Evolutionary conservation across 2,797 vertebrate genomes (phyloP), one percentile per base, ranked within the genome.

Genomic region (Geotrypetes seraphini): DNA sequence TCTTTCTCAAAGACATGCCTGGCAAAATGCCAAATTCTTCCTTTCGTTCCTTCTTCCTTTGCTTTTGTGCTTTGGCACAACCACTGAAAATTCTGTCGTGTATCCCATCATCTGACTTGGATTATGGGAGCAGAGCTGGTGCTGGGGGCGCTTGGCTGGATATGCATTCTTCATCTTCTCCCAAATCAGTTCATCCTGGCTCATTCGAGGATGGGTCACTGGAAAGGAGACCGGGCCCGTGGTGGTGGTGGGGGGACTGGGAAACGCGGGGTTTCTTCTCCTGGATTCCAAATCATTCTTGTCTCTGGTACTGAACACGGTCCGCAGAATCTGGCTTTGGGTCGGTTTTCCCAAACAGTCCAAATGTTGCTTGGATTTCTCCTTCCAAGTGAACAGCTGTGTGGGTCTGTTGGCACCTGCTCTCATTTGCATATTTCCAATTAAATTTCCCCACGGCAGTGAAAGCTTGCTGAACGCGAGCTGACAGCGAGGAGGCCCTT

Each of bases 81-180:
- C 23, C 45, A 37, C 17, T 20, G 37, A 43, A 54, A 53, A 45
- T 12, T 9, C 17, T 32, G 10, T 22, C 26, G 31, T 10, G 25
- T 35, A 29, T 36, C 39, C 34, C 30, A 47, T 22, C 32, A 47
- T 11, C 17, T 22, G 7, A 15, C 0, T 2, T 11, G 38, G 27
- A 15, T 15, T 28, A 11, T 11, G 39, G 12, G 12, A 14, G 35
- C 12, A 10, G 29, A 30, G 1, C 12, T n/a, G 13, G 9, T 19
- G 14, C 43, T 25, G 7, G 33, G 10, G 32, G n/a, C 2, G 8
- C 12, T 6, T 1, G 17, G 16, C 8, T 0, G 11, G 21, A 22
- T 16, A n/a, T 2, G 9, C 13, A 28, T 30, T 18, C 32, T 35
- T n/a, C n/a, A n/a, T n/a, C n/a, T n/a, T n/a, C 35, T 21, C 6